Base-by-base conservation (phyloP, 2,113 vertebrate genomes). In the Entomyzon cyanotis region DNA sequence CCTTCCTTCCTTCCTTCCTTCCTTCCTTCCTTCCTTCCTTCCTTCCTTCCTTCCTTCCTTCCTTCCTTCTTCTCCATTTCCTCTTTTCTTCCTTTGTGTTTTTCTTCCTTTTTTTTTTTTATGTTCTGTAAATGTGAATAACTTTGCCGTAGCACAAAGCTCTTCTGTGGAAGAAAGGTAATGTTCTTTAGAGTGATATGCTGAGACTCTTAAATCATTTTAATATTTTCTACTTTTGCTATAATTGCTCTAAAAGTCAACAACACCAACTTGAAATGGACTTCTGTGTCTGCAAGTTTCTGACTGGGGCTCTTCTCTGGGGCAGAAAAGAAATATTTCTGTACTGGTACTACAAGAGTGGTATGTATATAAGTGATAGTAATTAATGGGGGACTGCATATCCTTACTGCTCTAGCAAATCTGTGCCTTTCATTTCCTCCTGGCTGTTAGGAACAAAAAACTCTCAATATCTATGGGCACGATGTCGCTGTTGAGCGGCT, bases 21-120 rank as follows among this genome's bases (percentile, higher is more conserved):
- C 12, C 35, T 37, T 42, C 21, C 22, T 17, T 23, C 42, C 25
- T 33, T 50, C 18, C 12, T 56, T 24, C 33, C 37, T 53, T 52
- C 37, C 47, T 52, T 62, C 17, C 35, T 33, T 11, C 71, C 42
- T 75, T 33, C 50, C 50, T 67, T 44, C 42, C 16, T 62, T 8
- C 9, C 16, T 35, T 4, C 5, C 35, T 17, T 39, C 11, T 5
- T 6, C 10, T n/a, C 6, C 19, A 11, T 47, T 42, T 33, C 11
- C 10, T 9, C n/a, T n/a, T n/a, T n/a, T 23, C 21, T 41, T n/a
- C 3, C 5, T 8, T 37, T 35, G 0, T 6, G 5, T 15, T 35
- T 33, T 35, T 9, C 5, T 21, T 4, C 9, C 5, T 13, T 16
- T 50, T 41, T 15, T n/a, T 13, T 16, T 50, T 33, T 30, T 3